Base-by-base conservation (phyloP, 1,140 invertebrate species). In the Globodera rostochiensis region DNA sequence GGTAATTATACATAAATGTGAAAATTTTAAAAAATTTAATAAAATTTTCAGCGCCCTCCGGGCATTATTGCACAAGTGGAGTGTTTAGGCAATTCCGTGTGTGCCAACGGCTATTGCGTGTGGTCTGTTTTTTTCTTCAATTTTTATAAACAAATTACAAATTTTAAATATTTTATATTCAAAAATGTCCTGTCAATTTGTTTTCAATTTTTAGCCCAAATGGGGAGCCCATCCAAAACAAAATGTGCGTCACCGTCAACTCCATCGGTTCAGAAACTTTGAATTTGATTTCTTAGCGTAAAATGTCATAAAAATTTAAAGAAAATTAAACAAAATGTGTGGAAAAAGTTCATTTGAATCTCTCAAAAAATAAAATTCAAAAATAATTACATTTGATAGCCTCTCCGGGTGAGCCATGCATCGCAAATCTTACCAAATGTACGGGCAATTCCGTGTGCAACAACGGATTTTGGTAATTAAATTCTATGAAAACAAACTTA, bases 201-300 rank as follows among this genome's bases (percentile, higher is more conserved):
- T 64, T 8, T 15, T 19, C 15, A 64, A 6, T 64, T 64, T 19
- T 15, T 4, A 64, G 57, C 66, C 84, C 84, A 6, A 86, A 86
- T 76, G 84, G 84, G 8, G 84, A 86, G 67, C 82, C 79, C 11
- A 86, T 86, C 46, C 82, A 87, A 57, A 87, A 87, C 74, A 80
- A 85, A 25, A 74, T 86, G 74, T 86, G 84, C 77, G 79, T 86
- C 60, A 85, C 86, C 21, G 78, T 87, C 11, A 86, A 86, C 73
- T 80, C 84, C 11, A 77, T 85, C 19, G 84, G 85, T 86, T 36
- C 60, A 73, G 46, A 8, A 15, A 49, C 3, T 36, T 36, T 36
- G 36, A 36, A 36, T 36, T 36, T 36, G 36, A 36, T 36, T 36
- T 36, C 36, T 36, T 36, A 36, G 2, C 36, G 3, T 25, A 36